These are phyloP conservation scores for Cryptocheilus praepositus DNA, from an alignment of 2,888 invertebrate species.

Conservation along the genomic window DNA sequence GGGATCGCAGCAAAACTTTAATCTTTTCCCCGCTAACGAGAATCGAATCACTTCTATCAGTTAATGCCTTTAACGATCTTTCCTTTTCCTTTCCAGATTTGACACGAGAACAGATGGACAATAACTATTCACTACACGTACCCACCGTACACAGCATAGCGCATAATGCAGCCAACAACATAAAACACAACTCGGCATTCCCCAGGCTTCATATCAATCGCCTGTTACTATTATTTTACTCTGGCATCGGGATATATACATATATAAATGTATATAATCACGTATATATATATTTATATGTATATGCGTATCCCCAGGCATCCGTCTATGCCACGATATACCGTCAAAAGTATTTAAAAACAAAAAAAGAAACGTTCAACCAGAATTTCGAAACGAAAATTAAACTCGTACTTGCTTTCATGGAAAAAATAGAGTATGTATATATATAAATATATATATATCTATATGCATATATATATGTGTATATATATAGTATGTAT, in stretches of 20 bases:
- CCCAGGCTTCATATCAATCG: conserved; percentile 55
- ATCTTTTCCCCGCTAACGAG: no score
- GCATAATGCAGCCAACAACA: conserved; percentile 63
- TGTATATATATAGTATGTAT: conserved; percentile 15
- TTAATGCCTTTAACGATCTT: not conserved
- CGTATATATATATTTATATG: conserved; percentile 27
- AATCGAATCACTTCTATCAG: no score
- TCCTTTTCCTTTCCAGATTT: conserved; percentile 39
- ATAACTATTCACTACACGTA: conserved; percentile 42
- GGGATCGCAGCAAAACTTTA: no score
- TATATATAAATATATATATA: conserved; percentile 4
- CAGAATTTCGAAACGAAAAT: conserved; percentile 39
- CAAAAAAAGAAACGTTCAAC: conserved; percentile 22
- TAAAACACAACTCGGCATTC: conserved; percentile 59
- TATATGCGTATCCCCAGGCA: conserved; percentile 1
- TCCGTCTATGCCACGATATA: no score
- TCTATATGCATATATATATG: conserved; percentile 12
- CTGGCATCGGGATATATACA: conserved; percentile 24
- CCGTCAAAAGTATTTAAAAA: no score
- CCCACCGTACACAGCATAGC: conserved; percentile 47
- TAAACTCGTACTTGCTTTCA: conserved; percentile 36
- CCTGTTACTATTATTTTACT: conserved; percentile 44
- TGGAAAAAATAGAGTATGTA: conserved; percentile 20
- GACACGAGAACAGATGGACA: conserved; percentile 42
- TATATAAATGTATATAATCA: conserved; percentile 33